A percentile compares a stretch with the other conserved stretches of the same genome.
phyloP scores from a whole-genome alignment of 2,797 vertebrate species.

The Anas bahamensis region DNA sequence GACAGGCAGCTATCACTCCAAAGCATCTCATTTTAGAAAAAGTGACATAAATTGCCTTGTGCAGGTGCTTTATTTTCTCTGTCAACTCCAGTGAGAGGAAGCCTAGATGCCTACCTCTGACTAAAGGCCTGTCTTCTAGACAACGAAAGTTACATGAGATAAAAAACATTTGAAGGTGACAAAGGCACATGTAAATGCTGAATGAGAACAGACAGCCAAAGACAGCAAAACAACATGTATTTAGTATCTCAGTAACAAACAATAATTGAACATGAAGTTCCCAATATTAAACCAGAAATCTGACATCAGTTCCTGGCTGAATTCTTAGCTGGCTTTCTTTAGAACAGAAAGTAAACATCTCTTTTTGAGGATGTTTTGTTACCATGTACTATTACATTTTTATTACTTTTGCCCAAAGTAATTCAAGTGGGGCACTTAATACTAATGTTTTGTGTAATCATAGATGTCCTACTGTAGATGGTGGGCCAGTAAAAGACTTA shows the following conservation, averaged over 20 bases:
- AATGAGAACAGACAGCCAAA: slow-evolving; percentile 27
- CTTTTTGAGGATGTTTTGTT: not conserved
- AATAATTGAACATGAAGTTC: slow-evolving; percentile 42
- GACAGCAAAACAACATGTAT: not conserved
- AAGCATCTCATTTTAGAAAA: not conserved
- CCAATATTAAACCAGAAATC: not conserved
- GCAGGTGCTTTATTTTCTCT: not conserved
- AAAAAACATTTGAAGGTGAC: slow-evolving; percentile 7
- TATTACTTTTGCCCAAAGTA: not conserved
- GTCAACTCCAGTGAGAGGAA: not conserved
- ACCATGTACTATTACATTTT: not conserved
- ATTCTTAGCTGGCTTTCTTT: slow-evolving; percentile 1
- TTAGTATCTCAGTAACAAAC: slow-evolving; percentile 1
- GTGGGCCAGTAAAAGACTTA: not conserved
- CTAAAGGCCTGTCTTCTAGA: not conserved
- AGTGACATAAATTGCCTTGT: not conserved
- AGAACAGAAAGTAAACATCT: not conserved
- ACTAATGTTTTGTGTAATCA: slow-evolving; percentile 50
- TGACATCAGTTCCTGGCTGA: not conserved
- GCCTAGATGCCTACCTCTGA: not conserved
- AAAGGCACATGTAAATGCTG: not conserved
- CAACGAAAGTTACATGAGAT: not conserved
- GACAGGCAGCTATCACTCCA: not conserved
- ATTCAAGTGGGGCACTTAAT: slow-evolving; percentile 31
- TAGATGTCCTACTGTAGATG: not conserved